phyloP scores from a whole-genome alignment of 2,797 vertebrate species.

The Gymnodraco acuticeps region DNA sequence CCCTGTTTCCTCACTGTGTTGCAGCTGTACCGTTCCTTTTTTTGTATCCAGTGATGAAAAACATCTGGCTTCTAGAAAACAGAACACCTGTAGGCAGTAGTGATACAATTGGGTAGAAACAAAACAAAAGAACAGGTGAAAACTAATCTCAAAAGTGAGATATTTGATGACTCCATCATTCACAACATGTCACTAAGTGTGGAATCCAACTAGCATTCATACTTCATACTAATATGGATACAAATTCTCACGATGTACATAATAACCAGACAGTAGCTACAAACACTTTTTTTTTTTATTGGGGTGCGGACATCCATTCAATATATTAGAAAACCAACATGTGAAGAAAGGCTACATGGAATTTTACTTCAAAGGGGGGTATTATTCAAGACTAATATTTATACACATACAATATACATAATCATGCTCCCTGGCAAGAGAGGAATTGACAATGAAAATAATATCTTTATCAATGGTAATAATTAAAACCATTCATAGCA shows the following conservation, averaged over 20 bases:
- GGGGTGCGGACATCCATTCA: conserved; percentile 86
- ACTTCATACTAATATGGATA: background rate
- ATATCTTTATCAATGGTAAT: conserved; percentile 73
- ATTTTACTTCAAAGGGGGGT: conserved; percentile 77
- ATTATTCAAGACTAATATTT: conserved; percentile 83
- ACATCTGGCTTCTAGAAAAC: conserved; percentile 76
- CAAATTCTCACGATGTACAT: background rate
- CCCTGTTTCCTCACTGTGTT: conserved; percentile 21
- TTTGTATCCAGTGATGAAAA: conserved; percentile 43
- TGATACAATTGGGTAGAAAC: conserved; percentile 18
- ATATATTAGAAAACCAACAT: conserved; percentile 89
- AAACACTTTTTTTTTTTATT: conserved; percentile 81
- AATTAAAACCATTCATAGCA: conserved; percentile 80
- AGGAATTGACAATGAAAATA: conserved; percentile 76
- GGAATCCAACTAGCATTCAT: background rate
- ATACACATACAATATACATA: conserved; percentile 84
- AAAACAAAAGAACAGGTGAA: conserved; percentile 24
- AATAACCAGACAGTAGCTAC: conserved; percentile 66
- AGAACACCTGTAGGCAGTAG: conserved; percentile 16
- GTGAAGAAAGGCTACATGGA: conserved; percentile 82
- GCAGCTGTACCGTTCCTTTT: conserved; percentile 67
- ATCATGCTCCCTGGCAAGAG: conserved; percentile 68
- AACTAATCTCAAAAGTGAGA: conserved; percentile 31
- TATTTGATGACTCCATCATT: conserved; percentile 5
- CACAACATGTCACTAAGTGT: background rate